Percentiles rank a stretch among this genome's conserved stretches.
Conservation (phyloP, 2,888 invertebrate genomes). For the Dasysyrphus tricinctus region DNA sequence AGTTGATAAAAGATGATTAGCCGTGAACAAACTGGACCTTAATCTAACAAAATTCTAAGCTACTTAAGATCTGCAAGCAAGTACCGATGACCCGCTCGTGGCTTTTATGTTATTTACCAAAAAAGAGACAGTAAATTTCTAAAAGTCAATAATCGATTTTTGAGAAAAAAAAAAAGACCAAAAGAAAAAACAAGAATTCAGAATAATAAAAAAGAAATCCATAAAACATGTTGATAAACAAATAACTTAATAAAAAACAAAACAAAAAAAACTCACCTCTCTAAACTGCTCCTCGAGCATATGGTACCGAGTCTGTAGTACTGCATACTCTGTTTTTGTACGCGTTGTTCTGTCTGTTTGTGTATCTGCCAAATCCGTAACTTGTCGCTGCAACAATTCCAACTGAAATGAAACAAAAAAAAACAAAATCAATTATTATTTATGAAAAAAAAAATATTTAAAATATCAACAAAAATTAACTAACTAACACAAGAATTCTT, state of each 20-base stretch:
- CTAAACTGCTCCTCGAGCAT: slow-evolving; percentile 93
- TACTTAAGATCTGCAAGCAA: too few species aligned
- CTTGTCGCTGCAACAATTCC: slow-evolving; percentile 95
- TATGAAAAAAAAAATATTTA: slow-evolving; percentile 16
- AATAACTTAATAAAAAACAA: slow-evolving; percentile 3
- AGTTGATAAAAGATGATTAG: too few species aligned
- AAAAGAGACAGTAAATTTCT: neutral
- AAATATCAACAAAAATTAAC: slow-evolving; percentile 25
- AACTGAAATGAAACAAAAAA: slow-evolving; percentile 86
- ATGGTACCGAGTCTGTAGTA: slow-evolving; percentile 93
- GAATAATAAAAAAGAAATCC: neutral
- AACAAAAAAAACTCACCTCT: slow-evolving; percentile 84
- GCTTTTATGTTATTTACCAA: too few species aligned
- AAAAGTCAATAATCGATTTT: slow-evolving; percentile 45
- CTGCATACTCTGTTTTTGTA: slow-evolving; percentile 96
- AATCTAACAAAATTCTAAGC: too few species aligned
- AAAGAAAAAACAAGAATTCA: neutral
- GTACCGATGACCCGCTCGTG: too few species aligned
- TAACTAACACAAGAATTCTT: slow-evolving; percentile 83
- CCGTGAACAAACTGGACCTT: too few species aligned
- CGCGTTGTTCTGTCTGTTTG: slow-evolving; percentile 95
- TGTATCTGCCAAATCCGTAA: slow-evolving; percentile 93
- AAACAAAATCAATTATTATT: slow-evolving; percentile 33
- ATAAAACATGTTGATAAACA: slow-evolving; percentile 27
- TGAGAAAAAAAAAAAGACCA: slow-evolving; percentile 11